Conservation (phyloP, 2,113 vertebrate species). For the Gadus macrocephalus region DNA sequence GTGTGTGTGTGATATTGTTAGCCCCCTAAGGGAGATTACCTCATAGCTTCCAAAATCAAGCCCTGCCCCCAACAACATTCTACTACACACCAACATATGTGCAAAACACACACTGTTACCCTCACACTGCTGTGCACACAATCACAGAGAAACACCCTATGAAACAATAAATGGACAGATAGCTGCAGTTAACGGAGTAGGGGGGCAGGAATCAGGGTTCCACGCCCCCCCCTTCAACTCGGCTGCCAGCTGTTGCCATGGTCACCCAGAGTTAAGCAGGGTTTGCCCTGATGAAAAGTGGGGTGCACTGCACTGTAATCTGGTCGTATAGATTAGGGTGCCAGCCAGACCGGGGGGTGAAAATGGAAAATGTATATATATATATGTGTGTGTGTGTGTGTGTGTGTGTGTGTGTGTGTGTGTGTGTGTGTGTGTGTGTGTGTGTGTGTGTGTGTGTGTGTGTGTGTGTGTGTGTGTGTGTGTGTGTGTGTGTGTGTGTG, state of each 20-base stretch:
- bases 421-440: no score
- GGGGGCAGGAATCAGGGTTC: constrained; percentile 6
- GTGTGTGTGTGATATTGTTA: constrained; percentile 44
- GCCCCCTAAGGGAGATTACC: constrained; percentile 68
- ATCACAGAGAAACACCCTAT: constrained; percentile 1
- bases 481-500: no score
- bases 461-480: no score
- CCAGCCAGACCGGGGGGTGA: constrained; percentile 28
- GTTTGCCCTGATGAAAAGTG: not conserved
- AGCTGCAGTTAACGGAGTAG: constrained; percentile 20
- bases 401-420: no score
- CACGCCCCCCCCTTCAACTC: not conserved
- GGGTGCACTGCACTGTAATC: constrained; percentile 28
- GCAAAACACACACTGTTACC: constrained; percentile 14
- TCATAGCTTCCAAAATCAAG: constrained; percentile 55
- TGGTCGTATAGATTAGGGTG: constrained; percentile 42
- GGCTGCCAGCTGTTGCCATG: constrained; percentile 43
- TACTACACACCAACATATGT: constrained; percentile 8
- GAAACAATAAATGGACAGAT: not conserved
- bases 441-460: no score
- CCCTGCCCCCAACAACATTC: constrained; percentile 34
- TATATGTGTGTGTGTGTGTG: no score
- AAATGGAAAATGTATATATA: constrained; percentile 6
- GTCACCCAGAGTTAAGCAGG: constrained; percentile 30
- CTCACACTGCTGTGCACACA: constrained; percentile 6